Evolutionary conservation across 2,888 invertebrate genomes (phyloP).

Genomic region (Parelbella ahira): DNA sequence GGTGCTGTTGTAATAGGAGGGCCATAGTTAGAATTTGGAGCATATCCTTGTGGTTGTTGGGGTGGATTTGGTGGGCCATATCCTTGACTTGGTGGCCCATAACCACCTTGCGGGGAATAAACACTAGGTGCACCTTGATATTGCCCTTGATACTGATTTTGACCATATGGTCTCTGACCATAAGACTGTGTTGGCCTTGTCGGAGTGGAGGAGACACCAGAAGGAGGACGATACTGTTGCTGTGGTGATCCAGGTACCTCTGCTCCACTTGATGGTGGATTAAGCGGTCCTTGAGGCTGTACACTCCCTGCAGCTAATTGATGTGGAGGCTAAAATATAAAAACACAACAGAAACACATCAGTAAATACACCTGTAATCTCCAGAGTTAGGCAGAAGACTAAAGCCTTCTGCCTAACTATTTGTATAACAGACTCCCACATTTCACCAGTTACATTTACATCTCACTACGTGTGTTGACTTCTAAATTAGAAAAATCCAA

Average conservation of each 20-base stretch:
- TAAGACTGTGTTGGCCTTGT: slow-evolving; percentile 84
- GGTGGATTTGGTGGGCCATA: slow-evolving; percentile 82
- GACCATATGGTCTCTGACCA: slow-evolving; percentile 84
- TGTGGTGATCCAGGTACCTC: slow-evolving; percentile 66
- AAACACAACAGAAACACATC: too few species aligned
- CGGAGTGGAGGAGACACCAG: slow-evolving; percentile 74
- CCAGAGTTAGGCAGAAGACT: too few species aligned
- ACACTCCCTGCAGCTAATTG: slow-evolving; percentile 77
- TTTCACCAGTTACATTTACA: too few species aligned
- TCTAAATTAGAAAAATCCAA: too few species aligned
- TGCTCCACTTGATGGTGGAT: slow-evolving; percentile 58
- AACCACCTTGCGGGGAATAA: slow-evolving; percentile 85
- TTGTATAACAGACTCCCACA: too few species aligned
- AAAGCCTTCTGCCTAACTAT: too few species aligned
- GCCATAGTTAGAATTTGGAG: slow-evolving; percentile 82
- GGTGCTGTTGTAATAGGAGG: slow-evolving; percentile 81
- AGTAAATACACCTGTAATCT: too few species aligned
- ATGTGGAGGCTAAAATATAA: slow-evolving; percentile 80
- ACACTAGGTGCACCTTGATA: slow-evolving; percentile 79
- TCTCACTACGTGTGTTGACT: too few species aligned
- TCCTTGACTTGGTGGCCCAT: slow-evolving; percentile 84
- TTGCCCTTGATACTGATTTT: slow-evolving; percentile 83
- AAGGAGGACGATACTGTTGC: slow-evolving; percentile 71
- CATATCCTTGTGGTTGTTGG: slow-evolving; percentile 84
- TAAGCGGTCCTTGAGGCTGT: slow-evolving; percentile 57